Evolutionary conservation across 2,888 invertebrate genomes (phyloP).

Genomic region (Campoplex capitator): DNA sequence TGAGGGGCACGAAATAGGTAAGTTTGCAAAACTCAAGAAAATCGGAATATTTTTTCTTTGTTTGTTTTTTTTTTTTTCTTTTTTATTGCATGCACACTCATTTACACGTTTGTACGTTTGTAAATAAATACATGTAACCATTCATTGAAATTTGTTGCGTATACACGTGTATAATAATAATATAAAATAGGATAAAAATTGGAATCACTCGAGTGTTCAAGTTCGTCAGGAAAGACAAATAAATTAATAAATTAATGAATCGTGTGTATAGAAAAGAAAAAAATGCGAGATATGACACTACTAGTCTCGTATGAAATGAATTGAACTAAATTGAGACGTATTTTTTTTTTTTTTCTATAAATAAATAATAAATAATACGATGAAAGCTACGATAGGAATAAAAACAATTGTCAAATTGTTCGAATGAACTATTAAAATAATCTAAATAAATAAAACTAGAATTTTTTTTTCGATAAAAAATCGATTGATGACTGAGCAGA

Average conservation of each 20-base stretch:
- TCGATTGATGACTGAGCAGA: background rate
- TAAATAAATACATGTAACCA: constrained; percentile 65
- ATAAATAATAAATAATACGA: constrained; percentile 24
- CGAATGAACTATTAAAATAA: constrained; percentile 4
- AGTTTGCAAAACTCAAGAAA: background rate
- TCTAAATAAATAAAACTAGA: background rate
- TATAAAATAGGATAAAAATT: constrained; percentile 26
- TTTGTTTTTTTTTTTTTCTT: constrained; percentile 1
- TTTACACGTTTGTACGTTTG: constrained; percentile 69
- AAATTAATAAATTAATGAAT: constrained; percentile 64
- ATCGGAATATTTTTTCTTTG: constrained; percentile 36
- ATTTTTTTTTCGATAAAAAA: background rate
- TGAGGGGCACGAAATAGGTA: background rate
- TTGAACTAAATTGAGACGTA: constrained; percentile 8
- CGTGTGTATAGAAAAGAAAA: constrained; percentile 28
- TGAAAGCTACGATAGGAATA: background rate
- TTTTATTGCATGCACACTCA: constrained; percentile 74
- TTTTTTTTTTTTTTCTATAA: background rate
- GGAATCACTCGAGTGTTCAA: constrained; percentile 45
- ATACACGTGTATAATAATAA: constrained; percentile 38
- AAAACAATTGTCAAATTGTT: background rate
- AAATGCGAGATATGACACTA: background rate
- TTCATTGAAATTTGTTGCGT: constrained; percentile 37
- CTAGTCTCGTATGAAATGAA: constrained; percentile 24
- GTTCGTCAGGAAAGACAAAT: constrained; percentile 63